These are phyloP conservation scores for Paramormyrops hopkinsi DNA, from an alignment of 2,797 vertebrate genomes.

Conservation along the genomic window DNA sequence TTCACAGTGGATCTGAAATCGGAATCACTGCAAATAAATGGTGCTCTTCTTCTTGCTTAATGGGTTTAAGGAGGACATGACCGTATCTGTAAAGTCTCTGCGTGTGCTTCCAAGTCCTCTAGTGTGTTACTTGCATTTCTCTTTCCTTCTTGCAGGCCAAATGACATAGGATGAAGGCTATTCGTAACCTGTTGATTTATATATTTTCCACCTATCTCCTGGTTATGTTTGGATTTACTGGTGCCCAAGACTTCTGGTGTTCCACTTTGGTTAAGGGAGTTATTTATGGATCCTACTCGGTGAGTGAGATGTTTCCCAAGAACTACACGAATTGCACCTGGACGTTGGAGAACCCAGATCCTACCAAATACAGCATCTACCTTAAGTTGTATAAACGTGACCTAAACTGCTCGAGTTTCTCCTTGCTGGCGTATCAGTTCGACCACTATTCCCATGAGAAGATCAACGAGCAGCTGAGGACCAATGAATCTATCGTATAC, in stretches of 20 bases:
- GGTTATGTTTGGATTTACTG: conserved; percentile 99
- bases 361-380: conserved; percentile 99
- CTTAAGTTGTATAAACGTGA: conserved; percentile 99
- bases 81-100: not conserved
- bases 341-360: conserved; percentile 99
- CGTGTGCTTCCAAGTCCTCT: conserved; percentile 25
- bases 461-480: conserved; percentile 95
- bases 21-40: conserved; percentile 8
- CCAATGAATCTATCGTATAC: conserved; percentile 96
- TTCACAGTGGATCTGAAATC: conserved; percentile 13
- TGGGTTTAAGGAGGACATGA: not conserved
- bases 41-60: not conserved
- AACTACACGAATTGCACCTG: conserved; percentile 99
- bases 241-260: conserved; percentile 99
- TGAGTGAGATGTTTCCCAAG: conserved; percentile 99
- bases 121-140: conserved; percentile 71
- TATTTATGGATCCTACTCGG: conserved; percentile 99
- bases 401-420: conserved; percentile 96
- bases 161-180: conserved; percentile 99
- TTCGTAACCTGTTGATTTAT: conserved; percentile 99
- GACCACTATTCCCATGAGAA: conserved; percentile 99
- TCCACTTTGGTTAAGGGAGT: conserved; percentile 98
- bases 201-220: conserved; percentile 99
- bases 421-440: conserved; percentile 96
- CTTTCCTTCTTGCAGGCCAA: conserved; percentile 89